These are phyloP conservation scores for Nycticebus coucang DNA, from an alignment of 2,113 vertebrate species.

Conservation along the genomic window DNA sequence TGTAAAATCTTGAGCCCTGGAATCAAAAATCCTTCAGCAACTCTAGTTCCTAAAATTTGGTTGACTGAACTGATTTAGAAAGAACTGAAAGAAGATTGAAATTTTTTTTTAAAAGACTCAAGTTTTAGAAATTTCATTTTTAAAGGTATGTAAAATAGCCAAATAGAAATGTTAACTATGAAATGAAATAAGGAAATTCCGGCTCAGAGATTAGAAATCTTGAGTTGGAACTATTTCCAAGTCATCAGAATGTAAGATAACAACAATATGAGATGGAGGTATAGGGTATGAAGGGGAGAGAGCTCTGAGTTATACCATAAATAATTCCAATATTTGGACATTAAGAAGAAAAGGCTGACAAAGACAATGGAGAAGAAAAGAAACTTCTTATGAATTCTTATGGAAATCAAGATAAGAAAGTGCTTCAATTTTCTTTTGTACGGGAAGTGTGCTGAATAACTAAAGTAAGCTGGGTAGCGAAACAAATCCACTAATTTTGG, in stretches of 20 bases:
- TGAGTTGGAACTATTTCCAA: neutral
- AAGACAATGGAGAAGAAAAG: neutral
- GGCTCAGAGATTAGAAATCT: neutral
- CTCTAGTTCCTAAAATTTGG: neutral
- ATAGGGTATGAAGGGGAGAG: neutral
- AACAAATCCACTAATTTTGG: neutral
- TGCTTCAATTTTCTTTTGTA: neutral
- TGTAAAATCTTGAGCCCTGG: neutral
- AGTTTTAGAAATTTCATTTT: constrained; percentile 43
- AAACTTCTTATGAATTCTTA: neutral
- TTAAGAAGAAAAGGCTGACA: neutral
- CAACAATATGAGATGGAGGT: neutral
- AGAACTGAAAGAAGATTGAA: neutral
- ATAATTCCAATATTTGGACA: neutral
- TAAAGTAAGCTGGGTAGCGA: neutral
- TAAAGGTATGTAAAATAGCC: neutral
- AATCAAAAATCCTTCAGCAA: neutral
- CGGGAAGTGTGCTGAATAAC: neutral
- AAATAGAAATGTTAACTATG: neutral
- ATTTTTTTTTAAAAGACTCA: neutral
- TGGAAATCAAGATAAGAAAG: neutral
- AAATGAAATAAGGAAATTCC: neutral
- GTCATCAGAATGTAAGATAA: neutral
- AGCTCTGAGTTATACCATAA: neutral
- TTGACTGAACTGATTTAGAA: neutral